phyloP scores from a whole-genome alignment of 1,140 invertebrate genomes.

The Ceratosolen fusciceps region DNA sequence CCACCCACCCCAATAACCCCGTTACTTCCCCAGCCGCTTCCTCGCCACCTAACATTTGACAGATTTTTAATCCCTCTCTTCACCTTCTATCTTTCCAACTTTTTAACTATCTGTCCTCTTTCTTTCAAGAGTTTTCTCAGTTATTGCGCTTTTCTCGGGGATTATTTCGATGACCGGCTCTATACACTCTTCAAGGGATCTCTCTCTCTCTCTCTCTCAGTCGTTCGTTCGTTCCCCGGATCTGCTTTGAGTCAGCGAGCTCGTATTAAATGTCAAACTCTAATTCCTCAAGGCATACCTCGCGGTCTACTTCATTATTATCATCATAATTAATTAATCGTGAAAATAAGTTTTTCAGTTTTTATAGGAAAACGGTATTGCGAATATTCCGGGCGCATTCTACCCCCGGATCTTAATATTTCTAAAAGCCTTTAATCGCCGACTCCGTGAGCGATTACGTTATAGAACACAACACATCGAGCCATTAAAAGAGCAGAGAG shows the following conservation, averaged over 20 bases:
- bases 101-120: neutral
- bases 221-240: neutral
- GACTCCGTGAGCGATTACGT: too few relatives aligned
- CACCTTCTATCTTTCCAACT: conserved; percentile 41
- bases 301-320: neutral
- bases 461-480: too few relatives aligned
- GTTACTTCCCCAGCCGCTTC: neutral
- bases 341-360: too few relatives aligned
- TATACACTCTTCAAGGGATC: neutral
- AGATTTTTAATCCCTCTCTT: conserved; percentile 24
- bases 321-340: neutral
- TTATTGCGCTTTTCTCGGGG: neutral
- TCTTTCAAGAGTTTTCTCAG: neutral
- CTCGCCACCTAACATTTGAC: neutral
- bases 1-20: neutral
- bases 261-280: neutral
- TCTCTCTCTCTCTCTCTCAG: too few relatives aligned
- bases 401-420: too few relatives aligned
- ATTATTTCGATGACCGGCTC: neutral
- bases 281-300: neutral
- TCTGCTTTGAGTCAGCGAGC: neutral
- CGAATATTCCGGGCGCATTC: too few relatives aligned
- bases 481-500: too few relatives aligned
- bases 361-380: too few relatives aligned
- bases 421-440: too few relatives aligned